Conservation (phyloP, 2,797 vertebrate species). For the Carcharodon carcharias region DNA sequence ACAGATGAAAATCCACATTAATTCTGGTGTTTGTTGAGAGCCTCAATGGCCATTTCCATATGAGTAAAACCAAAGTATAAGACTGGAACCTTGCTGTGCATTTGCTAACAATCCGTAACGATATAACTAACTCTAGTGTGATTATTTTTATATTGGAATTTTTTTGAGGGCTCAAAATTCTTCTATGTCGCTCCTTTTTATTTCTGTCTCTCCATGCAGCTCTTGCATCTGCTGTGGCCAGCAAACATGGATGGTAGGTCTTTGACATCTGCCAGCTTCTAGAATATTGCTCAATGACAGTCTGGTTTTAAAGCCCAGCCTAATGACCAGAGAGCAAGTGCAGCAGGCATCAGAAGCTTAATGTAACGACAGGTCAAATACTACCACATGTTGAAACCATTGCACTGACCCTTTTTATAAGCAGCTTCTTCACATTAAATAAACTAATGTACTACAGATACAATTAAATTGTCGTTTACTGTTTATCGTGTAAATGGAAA, state of each 20-base stretch:
- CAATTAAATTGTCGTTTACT: background rate
- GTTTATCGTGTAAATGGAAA: background rate
- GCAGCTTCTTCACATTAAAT: background rate
- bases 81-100: background rate
- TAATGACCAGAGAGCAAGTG: background rate
- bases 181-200: background rate
- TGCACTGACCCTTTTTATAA: background rate
- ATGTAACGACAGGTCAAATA: background rate
- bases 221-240: background rate
- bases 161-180: background rate
- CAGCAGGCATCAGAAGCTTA: background rate
- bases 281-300: background rate
- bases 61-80: background rate
- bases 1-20: background rate
- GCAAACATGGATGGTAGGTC: too few relatives aligned
- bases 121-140: background rate
- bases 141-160: background rate
- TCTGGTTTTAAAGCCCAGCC: too few relatives aligned
- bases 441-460: background rate
- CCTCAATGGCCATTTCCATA: background rate
- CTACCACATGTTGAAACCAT: background rate
- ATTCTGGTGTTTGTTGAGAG: background rate
- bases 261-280: background rate
- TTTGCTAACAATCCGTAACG: background rate
- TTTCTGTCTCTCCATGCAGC: background rate